Evolutionary conservation across 2,888 invertebrate species (phyloP), one percentile per base, ranked within the genome.

Genomic region (Frankliniella fusca): DNA sequence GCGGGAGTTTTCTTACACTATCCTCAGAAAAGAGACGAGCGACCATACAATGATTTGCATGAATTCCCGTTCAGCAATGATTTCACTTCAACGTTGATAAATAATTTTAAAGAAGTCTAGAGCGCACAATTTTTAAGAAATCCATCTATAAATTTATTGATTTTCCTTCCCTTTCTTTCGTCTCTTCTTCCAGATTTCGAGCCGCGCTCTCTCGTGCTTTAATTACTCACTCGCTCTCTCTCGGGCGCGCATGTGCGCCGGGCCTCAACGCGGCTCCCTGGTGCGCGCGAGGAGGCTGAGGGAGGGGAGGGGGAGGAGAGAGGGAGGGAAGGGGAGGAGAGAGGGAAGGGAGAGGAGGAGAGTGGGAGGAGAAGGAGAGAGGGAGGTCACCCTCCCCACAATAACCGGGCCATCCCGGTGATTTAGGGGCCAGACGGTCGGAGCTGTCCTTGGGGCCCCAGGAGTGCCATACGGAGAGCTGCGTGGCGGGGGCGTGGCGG

Each of bases 361-460:
- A 8, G 18, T 2, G 54, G 7, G 54, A 54, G 54, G 15, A 7
- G 7, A 2, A 18, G 15, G 54, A 8, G 54, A 12, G 15, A 7
- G 54, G 18, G 54, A 12, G 54, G 70, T 7, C 70, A 20, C 70
- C 70, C n/a, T n/a, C 70, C 70, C 70, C 70, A 70, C 70, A 70
- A 70, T 70, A 70, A 70, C 70, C 70, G 70, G 70, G 70, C 70
- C 70, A 70, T 70, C 70, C 70, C 70, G 70, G n/a, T 70, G 70
- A 70, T 70, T 70, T 70, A 70, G 70, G 70, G 70, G n/a, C 70
- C 70, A 70, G 70, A 70, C 70, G 70, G 70, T 70, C 70, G 70
- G 70, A 5, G 23, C 70, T 70, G 70, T 70, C 70, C 70, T 70
- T 23, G 70, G 23, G 70, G 70, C 70, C 70, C 70, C 70, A 23